Conservation (phyloP, 2,797 vertebrate genomes). For the Urophycis tenuis region DNA sequence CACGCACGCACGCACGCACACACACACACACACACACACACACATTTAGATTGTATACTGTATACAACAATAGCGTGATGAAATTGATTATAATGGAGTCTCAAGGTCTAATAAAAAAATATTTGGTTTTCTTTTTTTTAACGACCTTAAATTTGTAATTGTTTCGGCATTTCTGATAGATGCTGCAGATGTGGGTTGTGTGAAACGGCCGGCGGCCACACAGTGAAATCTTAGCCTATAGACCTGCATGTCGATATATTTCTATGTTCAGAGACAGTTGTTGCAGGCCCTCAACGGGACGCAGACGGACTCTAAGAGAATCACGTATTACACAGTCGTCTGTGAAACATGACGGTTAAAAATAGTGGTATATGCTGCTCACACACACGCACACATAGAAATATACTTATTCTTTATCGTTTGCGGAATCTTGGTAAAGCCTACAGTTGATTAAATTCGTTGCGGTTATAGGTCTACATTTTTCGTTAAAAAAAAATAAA, state of each 20-base stretch:
- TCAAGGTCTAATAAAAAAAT: neutral
- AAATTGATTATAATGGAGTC: neutral
- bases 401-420: neutral
- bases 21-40: neutral
- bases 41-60: neutral
- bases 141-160: neutral
- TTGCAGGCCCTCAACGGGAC: neutral
- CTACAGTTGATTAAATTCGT: neutral
- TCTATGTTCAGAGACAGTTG: neutral
- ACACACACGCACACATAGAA: neutral
- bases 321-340: neutral
- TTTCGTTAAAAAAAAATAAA: neutral
- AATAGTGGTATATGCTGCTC: neutral
- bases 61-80: neutral
- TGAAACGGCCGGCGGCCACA: too few relatives aligned
- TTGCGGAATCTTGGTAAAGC: neutral
- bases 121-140: neutral
- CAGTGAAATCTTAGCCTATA: too few relatives aligned
- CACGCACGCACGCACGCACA: conserved; percentile 12
- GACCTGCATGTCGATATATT: neutral
- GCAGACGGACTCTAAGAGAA: too few relatives aligned
- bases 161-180: neutral
- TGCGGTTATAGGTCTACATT: neutral
- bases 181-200: too few relatives aligned
- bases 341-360: neutral